These are phyloP conservation scores for Podarcis siculus DNA, from an alignment of 2,797 vertebrate species.

Conservation along the genomic window DNA sequence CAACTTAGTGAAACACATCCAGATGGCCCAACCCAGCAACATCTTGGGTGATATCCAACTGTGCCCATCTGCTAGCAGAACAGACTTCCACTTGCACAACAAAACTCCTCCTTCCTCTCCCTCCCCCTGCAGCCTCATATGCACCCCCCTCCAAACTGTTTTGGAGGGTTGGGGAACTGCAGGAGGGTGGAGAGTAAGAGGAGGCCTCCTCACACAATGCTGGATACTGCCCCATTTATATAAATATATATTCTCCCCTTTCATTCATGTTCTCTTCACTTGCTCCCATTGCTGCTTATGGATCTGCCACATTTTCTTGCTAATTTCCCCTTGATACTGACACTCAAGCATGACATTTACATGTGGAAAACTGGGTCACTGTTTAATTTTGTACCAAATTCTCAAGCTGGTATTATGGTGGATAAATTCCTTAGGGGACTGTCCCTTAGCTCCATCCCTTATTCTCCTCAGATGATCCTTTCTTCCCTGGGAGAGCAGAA, in stretches of 20 bases:
- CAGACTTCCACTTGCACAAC: too few species aligned
- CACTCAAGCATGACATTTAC: conserved; percentile 67
- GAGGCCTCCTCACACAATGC: too few species aligned
- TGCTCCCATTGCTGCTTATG: conserved; percentile 75
- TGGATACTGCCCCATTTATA: too few species aligned
- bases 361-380: conserved; percentile 55
- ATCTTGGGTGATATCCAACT: too few species aligned
- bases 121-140: too few species aligned
- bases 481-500: conserved; percentile 71
- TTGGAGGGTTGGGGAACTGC: too few species aligned
- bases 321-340: conserved; percentile 70
- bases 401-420: conserved; percentile 53
- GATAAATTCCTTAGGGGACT: conserved; percentile 68
- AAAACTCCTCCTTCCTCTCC: too few species aligned
- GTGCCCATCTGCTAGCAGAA: too few species aligned
- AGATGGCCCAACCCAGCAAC: neutral
- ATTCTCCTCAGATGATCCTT: conserved; percentile 54
- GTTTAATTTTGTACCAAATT: conserved; percentile 21
- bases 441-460: conserved; percentile 55
- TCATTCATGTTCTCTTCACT: conserved; percentile 81
- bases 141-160: too few species aligned
- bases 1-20: neutral
- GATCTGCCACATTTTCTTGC: conserved; percentile 79
- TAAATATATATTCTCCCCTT: conserved; percentile 54
- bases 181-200: too few species aligned